A percentile compares a stretch with the other conserved stretches of the same genome.
These are phyloP conservation scores for Colinus virginianus DNA, from an alignment of 2,113 vertebrate species.

Conservation along the genomic window DNA sequence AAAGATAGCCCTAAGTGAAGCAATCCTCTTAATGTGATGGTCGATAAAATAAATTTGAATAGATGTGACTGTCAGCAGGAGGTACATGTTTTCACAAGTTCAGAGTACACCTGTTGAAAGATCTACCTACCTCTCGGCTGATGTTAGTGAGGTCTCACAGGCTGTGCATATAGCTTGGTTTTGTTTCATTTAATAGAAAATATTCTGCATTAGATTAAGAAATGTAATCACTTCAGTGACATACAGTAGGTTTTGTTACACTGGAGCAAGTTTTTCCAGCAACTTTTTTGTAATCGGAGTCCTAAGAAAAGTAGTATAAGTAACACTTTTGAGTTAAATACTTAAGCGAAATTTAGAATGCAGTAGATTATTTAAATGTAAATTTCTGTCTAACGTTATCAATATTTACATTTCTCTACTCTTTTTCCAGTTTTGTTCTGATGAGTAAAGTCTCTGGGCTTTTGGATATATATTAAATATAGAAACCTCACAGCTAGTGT, in stretches of 20 bases:
- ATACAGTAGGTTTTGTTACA: background rate
- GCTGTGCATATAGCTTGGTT: background rate
- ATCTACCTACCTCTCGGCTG: background rate
- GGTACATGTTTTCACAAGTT: background rate
- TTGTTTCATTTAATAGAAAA: background rate
- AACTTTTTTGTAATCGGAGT: background rate
- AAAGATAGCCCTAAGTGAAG: background rate
- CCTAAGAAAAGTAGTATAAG: background rate
- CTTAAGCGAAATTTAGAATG: conserved; percentile 6
- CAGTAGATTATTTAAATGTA: background rate
- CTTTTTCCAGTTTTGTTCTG: background rate
- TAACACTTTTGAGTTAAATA: background rate
- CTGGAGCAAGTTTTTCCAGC: background rate
- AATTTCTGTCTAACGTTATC: background rate
- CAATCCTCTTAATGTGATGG: background rate
- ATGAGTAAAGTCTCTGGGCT: background rate
- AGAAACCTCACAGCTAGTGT: conserved; percentile 25
- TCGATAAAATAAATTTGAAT: background rate
- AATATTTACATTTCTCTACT: conserved; percentile 8
- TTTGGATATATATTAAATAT: conserved; percentile 27
- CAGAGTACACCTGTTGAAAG: background rate
- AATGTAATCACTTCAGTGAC: background rate
- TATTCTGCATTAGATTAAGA: background rate
- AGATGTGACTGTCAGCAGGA: background rate
- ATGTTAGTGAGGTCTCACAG: accelerated